Base-by-base conservation (phyloP, 1,140 invertebrate species). In the Pomacea maculata region DNA sequence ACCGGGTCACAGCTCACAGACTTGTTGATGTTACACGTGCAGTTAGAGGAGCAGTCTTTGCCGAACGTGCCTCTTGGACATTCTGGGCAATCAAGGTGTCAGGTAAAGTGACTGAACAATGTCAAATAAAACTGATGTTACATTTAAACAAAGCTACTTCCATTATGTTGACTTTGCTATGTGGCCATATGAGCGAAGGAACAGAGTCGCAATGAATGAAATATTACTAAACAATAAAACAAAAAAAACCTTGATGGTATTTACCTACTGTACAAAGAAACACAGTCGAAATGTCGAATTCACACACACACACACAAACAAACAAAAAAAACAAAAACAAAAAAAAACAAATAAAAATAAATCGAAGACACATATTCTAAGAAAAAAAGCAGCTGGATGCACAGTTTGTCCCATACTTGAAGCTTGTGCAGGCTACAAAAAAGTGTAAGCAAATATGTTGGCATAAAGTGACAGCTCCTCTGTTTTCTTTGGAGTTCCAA, bases 41-140 rank as follows among this genome's bases (percentile, higher is more conserved):
- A 78, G n/a, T 21, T 78, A 11, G 17, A 52, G 4, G 21, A 17
- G 67, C 77, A 78, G 19, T 78, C 21, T 25, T 55, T 17, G 21
- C 83, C 83, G 52, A 61, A 81, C 21, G 14, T 52, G 4, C 82
- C 79, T 7, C 70, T 55, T 67, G 52, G 19, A 71, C 81, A 82
- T 65, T 73, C 81, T 82, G 57, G 21, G 0, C 5, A 76, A 8
- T 61, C 4, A 61, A 45, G 2, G 34, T 45, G 34, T 45, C 2
- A 45, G 6, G 34, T 45, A 6, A 45, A 45, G 6, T 45, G 34
- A 45, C 34, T 45, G 34, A 45, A 2, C 34, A 45, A 6, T 45
- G 2, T 45, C 34, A 45, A 45, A 45, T 45, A 45, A 45, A 45
- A 45, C 34, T 45, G 34, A 45, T 45, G 34, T 4, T 45, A 45